These are phyloP conservation scores for Aromia moschata DNA, from an alignment of 2,888 invertebrate species.

Conservation along the genomic window DNA sequence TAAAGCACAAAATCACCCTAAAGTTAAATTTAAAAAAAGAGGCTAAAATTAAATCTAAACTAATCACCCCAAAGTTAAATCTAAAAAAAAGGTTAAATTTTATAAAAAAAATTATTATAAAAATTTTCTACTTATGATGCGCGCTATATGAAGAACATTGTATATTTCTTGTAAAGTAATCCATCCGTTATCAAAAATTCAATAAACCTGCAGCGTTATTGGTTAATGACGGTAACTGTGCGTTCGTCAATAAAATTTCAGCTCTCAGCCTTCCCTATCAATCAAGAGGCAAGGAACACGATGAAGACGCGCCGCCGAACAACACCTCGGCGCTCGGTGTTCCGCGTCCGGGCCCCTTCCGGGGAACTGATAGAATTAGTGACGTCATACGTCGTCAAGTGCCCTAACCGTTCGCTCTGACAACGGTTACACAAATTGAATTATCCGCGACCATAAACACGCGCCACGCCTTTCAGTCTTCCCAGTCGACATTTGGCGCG, in stretches of 20 bases:
- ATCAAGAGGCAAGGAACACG: background rate
- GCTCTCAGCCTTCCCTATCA: background rate
- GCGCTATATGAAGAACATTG: no score
- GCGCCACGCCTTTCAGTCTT: constrained; percentile 1
- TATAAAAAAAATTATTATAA: no score
- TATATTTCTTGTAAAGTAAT: no score
- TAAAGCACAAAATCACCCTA: no score
- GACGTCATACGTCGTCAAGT: constrained; percentile 58
- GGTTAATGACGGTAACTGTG: no score
- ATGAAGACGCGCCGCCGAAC: constrained; percentile 3
- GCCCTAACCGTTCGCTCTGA: constrained; percentile 54
- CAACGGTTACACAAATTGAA: constrained; percentile 59
- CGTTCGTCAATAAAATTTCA: background rate
- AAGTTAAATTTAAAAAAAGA: no score
- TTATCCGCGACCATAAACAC: constrained; percentile 53
- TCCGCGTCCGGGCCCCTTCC: constrained; percentile 7
- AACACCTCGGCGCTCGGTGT: constrained; percentile 4
- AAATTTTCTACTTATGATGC: no score
- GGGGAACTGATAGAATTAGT: constrained; percentile 36
- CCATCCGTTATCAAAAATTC: no score
- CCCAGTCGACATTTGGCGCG: background rate
- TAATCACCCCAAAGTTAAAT: no score
- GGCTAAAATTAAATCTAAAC: no score
- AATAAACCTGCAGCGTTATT: no score
- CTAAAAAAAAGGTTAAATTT: no score